Evolutionary conservation across 2,888 invertebrate genomes (phyloP), one percentile per base, ranked within the genome.

Genomic region (Heliconius ethilla): DNA sequence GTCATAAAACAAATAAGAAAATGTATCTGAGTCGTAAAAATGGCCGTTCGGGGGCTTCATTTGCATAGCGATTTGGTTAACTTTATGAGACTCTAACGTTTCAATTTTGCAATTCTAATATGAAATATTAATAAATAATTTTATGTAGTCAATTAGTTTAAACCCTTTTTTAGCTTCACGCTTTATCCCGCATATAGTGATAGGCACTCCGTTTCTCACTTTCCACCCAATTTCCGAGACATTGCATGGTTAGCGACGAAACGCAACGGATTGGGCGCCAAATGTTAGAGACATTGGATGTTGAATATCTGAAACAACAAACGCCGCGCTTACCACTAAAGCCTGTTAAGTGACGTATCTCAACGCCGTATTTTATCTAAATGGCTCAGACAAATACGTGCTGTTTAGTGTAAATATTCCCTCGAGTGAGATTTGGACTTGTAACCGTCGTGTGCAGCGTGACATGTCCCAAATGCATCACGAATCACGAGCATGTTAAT

Each of bases 101-200:
- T 76, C 76, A 76, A 76, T 76, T 76, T 76, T 72, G 76, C 72
- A 72, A 72, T 70, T 55, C 27, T 65, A 72, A 76, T 76, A 63
- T 25, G 40, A 72, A 59, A 72, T 59, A 59, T n/a, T 72, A 55
- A 72, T 59, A 59, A 72, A n/a, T 59, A 72, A 72, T 22, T 59
- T 72, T 59, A 13, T 72, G 55, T 72, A 25, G 25, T 25, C 25
- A 69, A 69, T 69, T 59, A 33, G 33, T 59, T 37, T n/a, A 3
- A 59, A 59, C 10, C n/a, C 10, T 59, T 59, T n/a, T n/a, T n/a
- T n/a, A 59, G 3, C 9, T n/a, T 59, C n/a, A 59, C 59, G n/a
- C 55, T 55, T 2, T 63, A 15, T 63, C 2, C 25, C 11, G 25
- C 40, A 55, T n/a, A 9, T n/a, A 10, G 22, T 55, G 22, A 9